A percentile compares a stretch with the other conserved stretches of the same genome.
Conservation (phyloP, 2,113 vertebrate genomes). For the Drymodes brunneopygia region DNA sequence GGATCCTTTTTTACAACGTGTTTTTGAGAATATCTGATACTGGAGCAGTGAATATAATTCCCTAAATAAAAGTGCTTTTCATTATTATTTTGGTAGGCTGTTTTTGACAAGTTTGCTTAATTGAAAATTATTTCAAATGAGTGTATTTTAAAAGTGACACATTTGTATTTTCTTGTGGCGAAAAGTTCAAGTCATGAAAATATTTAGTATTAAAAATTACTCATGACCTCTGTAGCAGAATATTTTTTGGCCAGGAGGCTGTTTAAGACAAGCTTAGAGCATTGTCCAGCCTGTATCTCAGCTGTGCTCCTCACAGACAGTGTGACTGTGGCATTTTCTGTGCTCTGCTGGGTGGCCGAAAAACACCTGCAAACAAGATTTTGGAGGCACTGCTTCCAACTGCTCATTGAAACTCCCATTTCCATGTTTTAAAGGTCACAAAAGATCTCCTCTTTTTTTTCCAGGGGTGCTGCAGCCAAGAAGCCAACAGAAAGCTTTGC, state of each 20-base stretch:
- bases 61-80: background rate
- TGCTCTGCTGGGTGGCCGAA: background rate
- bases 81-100: background rate
- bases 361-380: background rate
- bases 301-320: background rate
- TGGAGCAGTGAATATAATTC: background rate
- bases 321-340: background rate
- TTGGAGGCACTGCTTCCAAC: background rate
- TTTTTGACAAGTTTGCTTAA: background rate
- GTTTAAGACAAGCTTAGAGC: background rate
- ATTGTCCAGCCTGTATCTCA: background rate
- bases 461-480: background rate
- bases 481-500: background rate
- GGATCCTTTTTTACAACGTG: background rate
- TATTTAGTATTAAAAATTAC: background rate
- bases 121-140: background rate
- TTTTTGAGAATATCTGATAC: background rate
- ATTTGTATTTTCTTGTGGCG: background rate
- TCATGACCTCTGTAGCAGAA: background rate
- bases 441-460: background rate
- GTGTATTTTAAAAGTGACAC: background rate
- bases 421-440: background rate
- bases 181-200: background rate
- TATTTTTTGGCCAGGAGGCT: background rate
- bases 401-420: fast-evolving